Conservation (phyloP, 2,797 vertebrate species). For the Eleutherodactylus coqui region DNA sequence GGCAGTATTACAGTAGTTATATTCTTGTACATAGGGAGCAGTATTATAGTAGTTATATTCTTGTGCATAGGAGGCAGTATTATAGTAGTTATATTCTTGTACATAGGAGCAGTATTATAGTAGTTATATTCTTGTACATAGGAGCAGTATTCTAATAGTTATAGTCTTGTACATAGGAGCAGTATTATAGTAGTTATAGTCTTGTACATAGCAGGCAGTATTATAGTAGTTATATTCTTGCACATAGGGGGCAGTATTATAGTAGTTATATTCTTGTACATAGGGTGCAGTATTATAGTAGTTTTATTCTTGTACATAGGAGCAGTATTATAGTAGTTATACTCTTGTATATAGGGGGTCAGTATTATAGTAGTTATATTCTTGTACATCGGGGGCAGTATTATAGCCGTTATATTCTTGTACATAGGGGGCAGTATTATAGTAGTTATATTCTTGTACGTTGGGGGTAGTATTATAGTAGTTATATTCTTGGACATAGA, state of each 20-base stretch:
- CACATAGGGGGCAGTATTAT: neutral
- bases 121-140: conserved; percentile 10
- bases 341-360: neutral
- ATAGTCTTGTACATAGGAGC: neutral
- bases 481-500: neutral
- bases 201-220: neutral
- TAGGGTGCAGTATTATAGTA: neutral
- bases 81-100: conserved; percentile 8
- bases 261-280: neutral
- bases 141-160: neutral
- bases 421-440: conserved; percentile 8
- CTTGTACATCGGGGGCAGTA: neutral
- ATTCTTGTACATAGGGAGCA: neutral
- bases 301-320: neutral
- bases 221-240: neutral
- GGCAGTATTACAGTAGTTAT: neutral
- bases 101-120: conserved; percentile 2
- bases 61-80: neutral
- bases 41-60: conserved; percentile 11
- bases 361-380: conserved; percentile 2
- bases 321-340: neutral
- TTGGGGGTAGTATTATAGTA: neutral
- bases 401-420: neutral
- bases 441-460: conserved; percentile 8
- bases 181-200: conserved; percentile 1